Percentiles rank a stretch among this genome's conserved stretches.
These are phyloP conservation scores for Brassicogethes aeneus DNA, from an alignment of 2,888 invertebrate species.

Conservation along the genomic window DNA sequence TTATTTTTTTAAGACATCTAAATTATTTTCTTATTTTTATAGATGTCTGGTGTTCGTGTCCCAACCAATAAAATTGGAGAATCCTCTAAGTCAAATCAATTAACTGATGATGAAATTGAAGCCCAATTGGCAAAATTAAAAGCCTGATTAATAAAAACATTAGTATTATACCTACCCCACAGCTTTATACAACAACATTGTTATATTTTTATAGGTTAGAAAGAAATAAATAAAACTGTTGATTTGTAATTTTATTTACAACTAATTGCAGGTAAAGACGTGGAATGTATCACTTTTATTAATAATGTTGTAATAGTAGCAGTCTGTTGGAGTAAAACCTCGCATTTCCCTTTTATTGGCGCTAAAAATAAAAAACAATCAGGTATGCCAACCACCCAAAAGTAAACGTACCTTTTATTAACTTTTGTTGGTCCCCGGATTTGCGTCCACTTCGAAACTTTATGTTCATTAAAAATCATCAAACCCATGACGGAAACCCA, in stretches of 20 bases:
- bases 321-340: conserved; percentile 21
- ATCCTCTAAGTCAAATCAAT: conserved; percentile 39
- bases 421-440: conserved; percentile 46
- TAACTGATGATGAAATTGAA: conserved; percentile 62
- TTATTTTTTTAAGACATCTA: conserved; percentile 4
- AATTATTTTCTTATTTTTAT: no score
- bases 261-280: conserved; percentile 16
- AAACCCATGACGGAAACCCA: conserved; percentile 58
- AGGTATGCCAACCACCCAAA: no score
- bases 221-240: conserved; percentile 3
- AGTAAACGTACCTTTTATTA: conserved; percentile 22
- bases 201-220: no score
- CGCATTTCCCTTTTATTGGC: conserved; percentile 6
- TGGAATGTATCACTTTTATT: conserved; percentile 21
- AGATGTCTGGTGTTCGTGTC: conserved; percentile 58
- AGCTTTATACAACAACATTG: no score
- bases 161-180: no score
- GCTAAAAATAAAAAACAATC: conserved; percentile 12
- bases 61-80: conserved; percentile 52
- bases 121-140: conserved; percentile 55
- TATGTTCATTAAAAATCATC: conserved; percentile 62
- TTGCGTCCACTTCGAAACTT: conserved; percentile 65
- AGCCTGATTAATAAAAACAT: no score
- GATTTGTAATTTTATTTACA: conserved; percentile 8
- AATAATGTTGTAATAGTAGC: conserved; percentile 29